Conservation (phyloP, 2,113 vertebrate species). For the Leucopsar rothschildi region DNA sequence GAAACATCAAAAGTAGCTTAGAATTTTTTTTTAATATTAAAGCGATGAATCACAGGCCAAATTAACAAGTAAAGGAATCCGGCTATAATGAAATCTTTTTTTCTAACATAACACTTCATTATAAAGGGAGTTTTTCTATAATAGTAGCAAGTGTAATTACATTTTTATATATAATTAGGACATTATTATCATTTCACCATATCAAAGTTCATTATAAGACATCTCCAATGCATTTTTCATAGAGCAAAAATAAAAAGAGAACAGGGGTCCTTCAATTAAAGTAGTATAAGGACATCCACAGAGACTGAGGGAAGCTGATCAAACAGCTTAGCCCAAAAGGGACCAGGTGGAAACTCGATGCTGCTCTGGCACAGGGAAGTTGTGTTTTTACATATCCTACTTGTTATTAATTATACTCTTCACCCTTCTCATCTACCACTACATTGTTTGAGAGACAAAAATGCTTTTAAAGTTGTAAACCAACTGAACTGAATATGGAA, state of each 20-base stretch:
- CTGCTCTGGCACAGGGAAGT: slow-evolving; percentile 70
- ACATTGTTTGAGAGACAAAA: slow-evolving; percentile 39
- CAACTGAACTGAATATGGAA: neutral
- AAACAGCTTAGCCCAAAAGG: slow-evolving; percentile 82
- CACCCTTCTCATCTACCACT: neutral
- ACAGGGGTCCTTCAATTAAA: slow-evolving; percentile 84
- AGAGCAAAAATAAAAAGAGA: slow-evolving; percentile 81
- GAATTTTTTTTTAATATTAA: slow-evolving; percentile 79
- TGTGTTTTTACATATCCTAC: slow-evolving; percentile 42
- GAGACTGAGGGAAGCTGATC: slow-evolving; percentile 78
- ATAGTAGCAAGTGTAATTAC: slow-evolving; percentile 85
- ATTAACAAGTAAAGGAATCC: slow-evolving; percentile 81
- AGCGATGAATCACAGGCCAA: slow-evolving; percentile 79
- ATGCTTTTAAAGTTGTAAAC: slow-evolving; percentile 7
- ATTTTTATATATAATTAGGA: slow-evolving; percentile 86
- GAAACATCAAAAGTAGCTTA: slow-evolving; percentile 83
- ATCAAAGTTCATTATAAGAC: slow-evolving; percentile 86
- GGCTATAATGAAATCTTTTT: slow-evolving; percentile 81
- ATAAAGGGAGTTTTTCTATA: slow-evolving; percentile 83
- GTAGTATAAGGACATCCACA: slow-evolving; percentile 80
- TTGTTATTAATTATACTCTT: slow-evolving; percentile 70
- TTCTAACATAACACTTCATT: slow-evolving; percentile 84
- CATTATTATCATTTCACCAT: slow-evolving; percentile 86
- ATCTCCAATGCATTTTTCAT: slow-evolving; percentile 83
- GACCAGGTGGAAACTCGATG: slow-evolving; percentile 74